Evolutionary conservation across 2,888 invertebrate species (phyloP), one percentile per base, ranked within the genome.

Genomic region (Maniola hyperantus): DNA sequence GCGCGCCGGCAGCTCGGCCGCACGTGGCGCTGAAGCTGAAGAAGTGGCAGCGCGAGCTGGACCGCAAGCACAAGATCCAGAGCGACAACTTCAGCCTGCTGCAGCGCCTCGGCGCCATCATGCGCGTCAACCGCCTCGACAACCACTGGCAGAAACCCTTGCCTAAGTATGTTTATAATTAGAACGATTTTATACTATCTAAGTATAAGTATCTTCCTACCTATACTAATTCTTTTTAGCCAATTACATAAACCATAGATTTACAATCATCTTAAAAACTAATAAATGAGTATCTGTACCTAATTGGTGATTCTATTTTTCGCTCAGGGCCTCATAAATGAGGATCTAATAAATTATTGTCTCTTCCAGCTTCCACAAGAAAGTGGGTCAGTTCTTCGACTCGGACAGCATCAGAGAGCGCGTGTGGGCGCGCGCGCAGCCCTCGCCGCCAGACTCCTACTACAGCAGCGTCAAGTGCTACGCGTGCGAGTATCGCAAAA

Each of bases 1-100:
- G 91, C 51, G 85, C 94, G n/a, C 96, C 96, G 8, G 78, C 93
- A 0, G 79, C 89, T 53, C 93, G 96, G 74, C 92, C 93, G 11
- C 96, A 96, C 83, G 95, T 96, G 6, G 90, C 92, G 8, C 82
- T 93, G 66, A 96, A 96, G 81, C 88, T 95, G 69, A 96, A 96
- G 87, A 95, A 95, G 80, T 87, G 93, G 61, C 96, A 96, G 81
- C 93, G 93, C 48, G 96, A 96, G 85, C 88, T 88, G 44, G 96
- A 96, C 78, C 92, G 96, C 48, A 93, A 92, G 73, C 81, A 87
- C 66, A 93, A 93, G 83, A 95, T 96, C 54, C 94, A 95, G 82
- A 87, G 88, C 61, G 96, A 96, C 77, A 96, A 96, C 87, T 93
- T 94, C 76, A 92, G 94, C 54, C 83, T 96, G 66, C 85, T 96